phyloP scores from a whole-genome alignment of 2,797 vertebrate genomes.

The Girardinus metallicus region DNA sequence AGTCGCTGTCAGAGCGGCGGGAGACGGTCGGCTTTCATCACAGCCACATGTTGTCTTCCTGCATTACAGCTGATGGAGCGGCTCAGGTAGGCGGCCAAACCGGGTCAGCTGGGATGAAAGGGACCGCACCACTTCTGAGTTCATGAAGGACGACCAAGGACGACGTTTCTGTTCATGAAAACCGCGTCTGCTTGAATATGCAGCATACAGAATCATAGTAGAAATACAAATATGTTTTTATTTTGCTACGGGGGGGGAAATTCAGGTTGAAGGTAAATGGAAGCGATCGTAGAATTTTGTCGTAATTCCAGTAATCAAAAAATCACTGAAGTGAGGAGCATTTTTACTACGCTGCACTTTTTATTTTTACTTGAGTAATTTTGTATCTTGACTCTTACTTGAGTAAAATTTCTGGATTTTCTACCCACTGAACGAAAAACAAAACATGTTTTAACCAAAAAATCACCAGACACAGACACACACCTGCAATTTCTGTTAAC shows the following conservation, averaged over 20 bases:
- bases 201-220: not conserved
- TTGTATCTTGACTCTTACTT: too few species aligned
- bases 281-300: not conserved
- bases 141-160: constrained; percentile 36
- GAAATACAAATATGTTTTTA: not conserved
- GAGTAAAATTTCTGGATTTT: too few species aligned
- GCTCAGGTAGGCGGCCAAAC: constrained; percentile 54
- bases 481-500: too few species aligned
- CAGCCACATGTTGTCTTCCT: constrained; percentile 65
- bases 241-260: not conserved
- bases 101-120: constrained; percentile 54
- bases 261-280: not conserved
- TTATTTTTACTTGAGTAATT: too few species aligned
- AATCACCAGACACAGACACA: too few species aligned
- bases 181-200: constrained; percentile 11
- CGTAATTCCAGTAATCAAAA: too few species aligned
- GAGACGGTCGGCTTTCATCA: constrained; percentile 70
- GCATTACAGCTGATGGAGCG: constrained; percentile 61
- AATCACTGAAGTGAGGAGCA: too few species aligned
- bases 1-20: constrained; percentile 62
- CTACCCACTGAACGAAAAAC: too few species aligned
- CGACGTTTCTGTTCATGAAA: constrained; percentile 4
- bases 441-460: too few species aligned
- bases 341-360: too few species aligned
- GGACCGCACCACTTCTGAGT: constrained; percentile 43